Percentiles rank a stretch among this genome's conserved stretches.
phyloP scores from a whole-genome alignment of 2,113 vertebrate species.

The Pelusios castaneus region DNA sequence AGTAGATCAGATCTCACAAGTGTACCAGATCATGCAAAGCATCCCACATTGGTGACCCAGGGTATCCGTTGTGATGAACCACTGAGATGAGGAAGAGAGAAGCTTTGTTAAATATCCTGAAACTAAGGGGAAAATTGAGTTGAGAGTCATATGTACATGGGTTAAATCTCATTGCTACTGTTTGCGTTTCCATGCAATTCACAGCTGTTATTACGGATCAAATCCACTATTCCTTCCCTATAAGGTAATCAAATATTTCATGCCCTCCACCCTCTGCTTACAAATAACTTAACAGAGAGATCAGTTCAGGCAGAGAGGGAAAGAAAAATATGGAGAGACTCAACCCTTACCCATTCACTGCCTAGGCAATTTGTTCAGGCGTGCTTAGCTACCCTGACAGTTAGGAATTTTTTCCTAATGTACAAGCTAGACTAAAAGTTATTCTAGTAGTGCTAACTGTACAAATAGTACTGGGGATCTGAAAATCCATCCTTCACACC shows the following conservation, averaged over 20 bases:
- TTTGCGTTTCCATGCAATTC: not conserved
- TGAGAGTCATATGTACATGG: fast-evolving
- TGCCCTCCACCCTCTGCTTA: not conserved
- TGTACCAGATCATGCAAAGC: not conserved
- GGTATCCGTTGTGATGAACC: fast-evolving
- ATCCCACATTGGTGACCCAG: not conserved
- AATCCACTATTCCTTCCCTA: not conserved
- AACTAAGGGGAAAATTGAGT: not conserved
- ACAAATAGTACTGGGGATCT: not conserved
- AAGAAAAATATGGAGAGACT: not conserved
- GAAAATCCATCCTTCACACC: not conserved
- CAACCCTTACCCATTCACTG: not conserved
- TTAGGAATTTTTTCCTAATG: not conserved
- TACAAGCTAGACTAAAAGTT: not conserved
- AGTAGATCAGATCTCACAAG: fast-evolving
- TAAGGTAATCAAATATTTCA: not conserved
- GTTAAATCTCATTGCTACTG: not conserved
- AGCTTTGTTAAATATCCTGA: not conserved
- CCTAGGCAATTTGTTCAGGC: not conserved
- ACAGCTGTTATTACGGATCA: not conserved
- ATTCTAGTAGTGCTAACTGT: not conserved
- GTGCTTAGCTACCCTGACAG: not conserved
- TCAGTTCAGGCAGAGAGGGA: not conserved
- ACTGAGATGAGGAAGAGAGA: not conserved
- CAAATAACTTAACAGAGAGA: not conserved